These are phyloP conservation scores for Cyclophora punctaria DNA, from an alignment of 2,888 invertebrate genomes.

Conservation along the genomic window DNA sequence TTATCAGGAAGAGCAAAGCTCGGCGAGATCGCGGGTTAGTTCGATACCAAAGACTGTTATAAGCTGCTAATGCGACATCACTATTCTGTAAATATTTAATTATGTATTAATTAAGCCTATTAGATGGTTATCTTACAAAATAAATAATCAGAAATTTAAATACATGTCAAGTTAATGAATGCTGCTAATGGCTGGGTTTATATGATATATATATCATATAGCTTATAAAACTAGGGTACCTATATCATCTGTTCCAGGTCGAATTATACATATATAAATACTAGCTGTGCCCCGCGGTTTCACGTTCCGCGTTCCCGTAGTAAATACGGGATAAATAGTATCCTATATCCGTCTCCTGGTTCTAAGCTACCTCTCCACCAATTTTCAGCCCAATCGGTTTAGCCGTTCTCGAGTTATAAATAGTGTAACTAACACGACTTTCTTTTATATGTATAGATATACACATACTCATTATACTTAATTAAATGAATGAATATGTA, in stretches of 20 bases:
- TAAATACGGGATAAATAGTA: too few relatives aligned
- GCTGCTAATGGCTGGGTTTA: neutral
- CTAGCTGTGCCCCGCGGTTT: too few relatives aligned
- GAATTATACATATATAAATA: neutral
- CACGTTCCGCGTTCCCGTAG: too few relatives aligned
- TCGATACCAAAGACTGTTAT: constrained; percentile 59
- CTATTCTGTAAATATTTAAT: constrained; percentile 38
- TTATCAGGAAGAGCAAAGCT: constrained; percentile 51
- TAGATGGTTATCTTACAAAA: neutral
- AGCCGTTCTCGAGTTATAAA: too few relatives aligned
- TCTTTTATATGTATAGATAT: too few relatives aligned
- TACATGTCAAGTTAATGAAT: neutral
- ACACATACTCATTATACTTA: neutral
- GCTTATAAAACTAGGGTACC: neutral
- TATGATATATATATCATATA: neutral
- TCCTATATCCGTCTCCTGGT: too few relatives aligned
- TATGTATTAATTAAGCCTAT: neutral
- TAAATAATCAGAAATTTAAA: neutral
- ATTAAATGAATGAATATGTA: neutral
- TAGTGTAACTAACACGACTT: too few relatives aligned
- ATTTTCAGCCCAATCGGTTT: too few relatives aligned
- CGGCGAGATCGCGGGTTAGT: constrained; percentile 52
- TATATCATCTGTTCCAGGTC: neutral
- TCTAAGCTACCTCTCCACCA: too few relatives aligned
- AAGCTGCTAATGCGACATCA: constrained; percentile 51